Percentiles rank a stretch among this genome's conserved stretches.
Conservation (phyloP, 1,140 invertebrate species). For the Drosophila repleta region DNA sequence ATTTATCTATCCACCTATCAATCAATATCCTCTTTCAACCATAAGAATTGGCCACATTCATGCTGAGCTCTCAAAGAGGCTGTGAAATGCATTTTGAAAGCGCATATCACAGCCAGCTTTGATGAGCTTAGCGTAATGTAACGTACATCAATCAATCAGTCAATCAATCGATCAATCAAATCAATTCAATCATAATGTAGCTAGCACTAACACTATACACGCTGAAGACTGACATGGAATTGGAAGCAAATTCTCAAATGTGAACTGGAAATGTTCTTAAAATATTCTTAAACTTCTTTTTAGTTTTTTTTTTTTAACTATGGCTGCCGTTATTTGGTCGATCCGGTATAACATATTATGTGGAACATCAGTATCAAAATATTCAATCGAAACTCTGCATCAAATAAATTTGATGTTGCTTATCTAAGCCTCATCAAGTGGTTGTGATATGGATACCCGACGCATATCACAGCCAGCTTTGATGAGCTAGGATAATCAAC, state of each 20-base stretch:
- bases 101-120: slow-evolving; percentile 97
- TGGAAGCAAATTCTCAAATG: not conserved
- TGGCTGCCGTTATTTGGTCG: too few species aligned
- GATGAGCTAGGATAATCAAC: slow-evolving; percentile 89
- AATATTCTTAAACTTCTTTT: too few species aligned
- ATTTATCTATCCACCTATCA: slow-evolving; percentile 5
- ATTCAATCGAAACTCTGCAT: slow-evolving; percentile 21
- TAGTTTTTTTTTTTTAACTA: too few species aligned
- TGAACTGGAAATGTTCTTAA: not conserved
- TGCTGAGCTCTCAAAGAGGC: slow-evolving; percentile 88
- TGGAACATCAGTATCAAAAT: too few species aligned
- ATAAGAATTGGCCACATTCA: slow-evolving; percentile 65
- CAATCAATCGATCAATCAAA: slow-evolving; percentile 45
- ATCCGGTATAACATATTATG: too few species aligned
- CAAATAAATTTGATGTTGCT: slow-evolving; percentile 76
- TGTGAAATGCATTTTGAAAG: slow-evolving; percentile 89
- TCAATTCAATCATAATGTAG: slow-evolving; percentile 21
- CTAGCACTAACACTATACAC: not conserved
- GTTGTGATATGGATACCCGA: slow-evolving; percentile 90
- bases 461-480: slow-evolving; percentile 97
- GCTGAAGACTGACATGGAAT: slow-evolving; percentile 1
- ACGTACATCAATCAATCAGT: slow-evolving; percentile 65
- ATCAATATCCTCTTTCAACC: slow-evolving; percentile 10
- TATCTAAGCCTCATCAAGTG: slow-evolving; percentile 87
- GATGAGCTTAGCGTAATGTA: slow-evolving; percentile 89